These are phyloP conservation scores for Anguilla marmorata DNA, from an alignment of 2,797 vertebrate genomes.

Conservation along the genomic window DNA sequence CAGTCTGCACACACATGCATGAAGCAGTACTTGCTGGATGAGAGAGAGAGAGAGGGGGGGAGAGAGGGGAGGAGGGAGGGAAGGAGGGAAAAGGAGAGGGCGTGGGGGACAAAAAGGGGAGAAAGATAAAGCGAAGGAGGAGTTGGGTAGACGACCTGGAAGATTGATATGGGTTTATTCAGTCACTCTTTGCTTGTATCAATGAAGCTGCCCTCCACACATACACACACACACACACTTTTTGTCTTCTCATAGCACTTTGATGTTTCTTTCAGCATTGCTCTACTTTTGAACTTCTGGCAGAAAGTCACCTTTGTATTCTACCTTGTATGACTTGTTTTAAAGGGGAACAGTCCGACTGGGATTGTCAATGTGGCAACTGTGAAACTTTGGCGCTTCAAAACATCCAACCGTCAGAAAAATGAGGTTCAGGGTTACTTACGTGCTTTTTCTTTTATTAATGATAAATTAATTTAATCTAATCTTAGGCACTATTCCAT, in stretches of 20 bases:
- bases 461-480: too few relatives aligned
- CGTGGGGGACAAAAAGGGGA: slow-evolving; percentile 11
- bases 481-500: not conserved
- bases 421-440: not conserved
- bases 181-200: not conserved
- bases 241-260: not conserved
- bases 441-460: too few relatives aligned
- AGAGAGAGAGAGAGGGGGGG: not conserved
- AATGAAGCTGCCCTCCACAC: not conserved
- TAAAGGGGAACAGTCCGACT: not conserved
- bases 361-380: not conserved
- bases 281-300: not conserved
- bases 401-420: not conserved
- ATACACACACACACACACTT: not conserved
- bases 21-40: not conserved
- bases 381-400: not conserved
- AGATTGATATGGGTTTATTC: slow-evolving; percentile 12
- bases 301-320: not conserved
- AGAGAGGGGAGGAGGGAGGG: not conserved
- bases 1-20: slow-evolving; percentile 8
- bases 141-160: not conserved
- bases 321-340: not conserved
- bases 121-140: not conserved
- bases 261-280: not conserved
- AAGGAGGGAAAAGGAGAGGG: not conserved